A percentile compares a stretch with the other conserved stretches of the same genome.
phyloP scores from a whole-genome alignment of 1,140 invertebrate species.

The Drosophila ohnishii region DNA sequence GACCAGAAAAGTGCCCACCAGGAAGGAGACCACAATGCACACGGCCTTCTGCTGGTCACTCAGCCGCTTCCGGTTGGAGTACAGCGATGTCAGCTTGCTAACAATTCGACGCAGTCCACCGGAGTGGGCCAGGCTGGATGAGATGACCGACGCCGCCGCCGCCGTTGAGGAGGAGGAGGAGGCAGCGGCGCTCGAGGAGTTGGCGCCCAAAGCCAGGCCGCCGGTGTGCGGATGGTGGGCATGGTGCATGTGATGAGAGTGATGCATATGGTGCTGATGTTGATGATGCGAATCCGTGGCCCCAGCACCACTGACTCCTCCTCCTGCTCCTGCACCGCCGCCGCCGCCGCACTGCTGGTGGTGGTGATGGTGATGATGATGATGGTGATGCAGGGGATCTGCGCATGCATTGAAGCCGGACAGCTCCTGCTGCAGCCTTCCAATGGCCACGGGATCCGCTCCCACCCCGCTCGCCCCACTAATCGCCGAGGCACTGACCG shows the following conservation, averaged over 20 bases:
- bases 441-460: slow-evolving; percentile 54
- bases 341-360: slow-evolving; percentile 45
- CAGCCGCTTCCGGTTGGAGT: slow-evolving; percentile 75
- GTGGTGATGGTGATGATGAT: slow-evolving; percentile 81
- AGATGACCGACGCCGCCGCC: slow-evolving; percentile 25
- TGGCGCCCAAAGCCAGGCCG: slow-evolving; percentile 14
- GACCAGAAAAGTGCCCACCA: slow-evolving; percentile 76
- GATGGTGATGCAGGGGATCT: slow-evolving; percentile 77
- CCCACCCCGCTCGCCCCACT: slow-evolving; percentile 66
- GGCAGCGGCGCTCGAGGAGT: slow-evolving; percentile 9
- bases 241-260: slow-evolving; percentile 72
- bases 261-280: slow-evolving; percentile 69
- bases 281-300: slow-evolving; percentile 60
- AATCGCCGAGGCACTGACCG: slow-evolving; percentile 75
- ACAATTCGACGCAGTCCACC: slow-evolving; percentile 55
- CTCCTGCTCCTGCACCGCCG: not conserved
- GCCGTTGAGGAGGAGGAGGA: slow-evolving; percentile 24
- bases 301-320: slow-evolving; percentile 1
- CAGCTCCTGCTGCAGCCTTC: slow-evolving; percentile 68
- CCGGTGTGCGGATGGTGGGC: slow-evolving; percentile 56
- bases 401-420: slow-evolving; percentile 66
- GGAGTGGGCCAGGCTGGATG: slow-evolving; percentile 40
- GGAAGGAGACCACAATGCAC: slow-evolving; percentile 77
- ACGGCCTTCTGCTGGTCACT: slow-evolving; percentile 81
- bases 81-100: slow-evolving; percentile 63